A percentile compares a stretch with the other conserved stretches of the same genome.
Evolutionary conservation across 2,113 vertebrate genomes (phyloP).

Genomic region (Tauraco erythrolophus): DNA sequence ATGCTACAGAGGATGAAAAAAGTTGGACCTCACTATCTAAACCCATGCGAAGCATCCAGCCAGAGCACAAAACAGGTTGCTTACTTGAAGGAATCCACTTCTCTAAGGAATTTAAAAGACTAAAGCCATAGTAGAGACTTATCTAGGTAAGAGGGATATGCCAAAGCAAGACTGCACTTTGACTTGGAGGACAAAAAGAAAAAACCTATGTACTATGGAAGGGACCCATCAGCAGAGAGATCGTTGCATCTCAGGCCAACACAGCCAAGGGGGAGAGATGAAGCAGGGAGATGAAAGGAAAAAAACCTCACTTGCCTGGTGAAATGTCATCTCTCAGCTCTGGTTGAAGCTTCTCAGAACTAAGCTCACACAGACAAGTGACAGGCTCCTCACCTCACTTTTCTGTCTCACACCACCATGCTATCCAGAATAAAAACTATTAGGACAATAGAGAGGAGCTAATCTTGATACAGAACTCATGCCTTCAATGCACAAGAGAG

Average conservation of each 20-base stretch:
- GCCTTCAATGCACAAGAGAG: background rate
- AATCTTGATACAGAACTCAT: background rate
- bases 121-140: background rate
- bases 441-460: background rate
- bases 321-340: background rate
- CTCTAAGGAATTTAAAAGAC: background rate
- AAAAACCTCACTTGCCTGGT: background rate
- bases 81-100: background rate
- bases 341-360: background rate
- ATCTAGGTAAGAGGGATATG: background rate
- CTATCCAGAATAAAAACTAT: background rate
- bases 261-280: background rate
- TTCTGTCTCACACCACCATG: background rate
- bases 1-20: background rate
- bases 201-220: background rate
- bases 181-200: background rate
- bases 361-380: background rate
- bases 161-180: background rate
- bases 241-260: accelerated
- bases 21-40: background rate
- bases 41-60: background rate
- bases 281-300: background rate
- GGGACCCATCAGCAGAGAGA: background rate
- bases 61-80: accelerated
- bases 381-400: background rate